phyloP scores from a whole-genome alignment of 2,888 invertebrate species.

The Phyto melanocephala region DNA sequence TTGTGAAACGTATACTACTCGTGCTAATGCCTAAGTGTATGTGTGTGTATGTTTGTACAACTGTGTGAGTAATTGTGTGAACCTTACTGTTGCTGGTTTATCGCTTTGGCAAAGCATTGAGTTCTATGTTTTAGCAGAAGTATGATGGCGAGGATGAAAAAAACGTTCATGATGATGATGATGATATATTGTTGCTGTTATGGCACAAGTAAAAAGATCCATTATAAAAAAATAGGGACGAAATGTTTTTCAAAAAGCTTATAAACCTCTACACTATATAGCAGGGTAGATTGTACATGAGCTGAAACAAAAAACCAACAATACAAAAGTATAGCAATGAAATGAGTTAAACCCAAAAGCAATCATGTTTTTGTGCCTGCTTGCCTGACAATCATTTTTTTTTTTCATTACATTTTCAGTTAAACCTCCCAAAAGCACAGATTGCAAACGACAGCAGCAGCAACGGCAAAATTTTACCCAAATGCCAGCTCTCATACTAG shows the following conservation, averaged over 20 bases:
- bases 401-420: constrained; percentile 26
- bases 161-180: constrained; percentile 53
- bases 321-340: neutral
- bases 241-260: constrained; percentile 49
- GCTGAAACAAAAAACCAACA: constrained; percentile 38
- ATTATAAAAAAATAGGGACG: constrained; percentile 46
- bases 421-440: constrained; percentile 38
- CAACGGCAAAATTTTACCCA: constrained; percentile 11
- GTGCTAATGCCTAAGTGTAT: constrained; percentile 3
- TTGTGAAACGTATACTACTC: constrained; percentile 45
- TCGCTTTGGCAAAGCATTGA: constrained; percentile 50
- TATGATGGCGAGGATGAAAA: constrained; percentile 38
- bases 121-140: constrained; percentile 33
- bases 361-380: constrained; percentile 46
- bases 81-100: constrained; percentile 46
- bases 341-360: constrained; percentile 41
- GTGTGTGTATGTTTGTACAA: neutral
- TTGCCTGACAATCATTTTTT: constrained; percentile 45
- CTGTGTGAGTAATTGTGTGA: constrained; percentile 5
- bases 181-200: constrained; percentile 39
- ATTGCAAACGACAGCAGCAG: constrained; percentile 58
- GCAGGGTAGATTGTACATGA: constrained; percentile 35
- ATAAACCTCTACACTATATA: constrained; percentile 2
- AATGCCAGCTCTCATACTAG: constrained; percentile 4
- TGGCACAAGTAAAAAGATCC: constrained; percentile 28